A percentile compares a stretch with the other conserved stretches of the same genome.
These are phyloP conservation scores for Drosophila nigromelanica DNA, from an alignment of 1,140 invertebrate species.

Conservation along the genomic window DNA sequence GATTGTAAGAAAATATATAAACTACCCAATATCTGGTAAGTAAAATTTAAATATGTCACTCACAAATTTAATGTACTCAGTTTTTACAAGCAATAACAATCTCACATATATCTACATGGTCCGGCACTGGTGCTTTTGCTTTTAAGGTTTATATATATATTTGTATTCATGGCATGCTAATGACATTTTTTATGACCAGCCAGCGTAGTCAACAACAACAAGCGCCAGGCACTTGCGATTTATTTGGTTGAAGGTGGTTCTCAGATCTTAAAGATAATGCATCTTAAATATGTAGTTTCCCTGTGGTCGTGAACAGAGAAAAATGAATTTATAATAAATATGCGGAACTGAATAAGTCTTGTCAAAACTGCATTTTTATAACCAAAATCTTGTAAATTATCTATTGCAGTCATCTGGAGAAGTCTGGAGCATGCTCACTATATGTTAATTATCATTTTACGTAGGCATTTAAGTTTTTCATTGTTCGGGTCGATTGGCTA, in stretches of 20 bases:
- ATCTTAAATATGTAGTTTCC: background rate
- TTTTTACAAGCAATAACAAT: background rate
- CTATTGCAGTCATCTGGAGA: no score
- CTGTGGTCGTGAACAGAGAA: background rate
- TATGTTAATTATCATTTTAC: background rate
- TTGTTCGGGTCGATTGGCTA: no score
- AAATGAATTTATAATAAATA: background rate
- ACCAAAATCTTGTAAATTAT: background rate
- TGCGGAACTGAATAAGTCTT: background rate
- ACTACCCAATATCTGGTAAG: background rate
- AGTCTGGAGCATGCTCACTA: background rate
- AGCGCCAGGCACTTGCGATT: background rate
- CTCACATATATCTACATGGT: background rate
- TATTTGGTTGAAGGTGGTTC: constrained; percentile 1
- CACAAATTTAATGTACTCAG: background rate
- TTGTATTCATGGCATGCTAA: constrained; percentile 11
- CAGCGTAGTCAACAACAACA: background rate
- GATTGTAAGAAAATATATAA: background rate
- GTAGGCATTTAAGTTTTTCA: no score
- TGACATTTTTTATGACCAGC: constrained; percentile 7
- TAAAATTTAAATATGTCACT: background rate
- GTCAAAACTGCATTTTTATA: no score
- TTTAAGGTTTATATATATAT: background rate
- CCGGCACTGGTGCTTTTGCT: background rate
- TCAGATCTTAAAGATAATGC: background rate